These are phyloP conservation scores for Lepus timidus DNA, from an alignment of 2,113 vertebrate genomes.

Conservation along the genomic window DNA sequence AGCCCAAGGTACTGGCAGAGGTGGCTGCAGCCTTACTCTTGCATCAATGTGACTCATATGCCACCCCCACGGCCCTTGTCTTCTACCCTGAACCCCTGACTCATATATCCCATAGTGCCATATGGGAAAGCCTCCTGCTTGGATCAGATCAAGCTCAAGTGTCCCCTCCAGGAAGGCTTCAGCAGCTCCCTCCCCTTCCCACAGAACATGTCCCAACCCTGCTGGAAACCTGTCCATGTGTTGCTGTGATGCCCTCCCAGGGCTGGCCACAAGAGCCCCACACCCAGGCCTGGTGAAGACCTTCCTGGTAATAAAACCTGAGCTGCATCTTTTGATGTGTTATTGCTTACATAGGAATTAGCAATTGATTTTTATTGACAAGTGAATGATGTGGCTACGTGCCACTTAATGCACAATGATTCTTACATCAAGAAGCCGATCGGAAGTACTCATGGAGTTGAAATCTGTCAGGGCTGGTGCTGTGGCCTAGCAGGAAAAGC, in stretches of 20 bases:
- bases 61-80: background rate
- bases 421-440: background rate
- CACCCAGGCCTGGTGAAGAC: background rate
- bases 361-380: background rate
- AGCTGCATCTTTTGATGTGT: background rate
- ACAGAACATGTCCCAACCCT: background rate
- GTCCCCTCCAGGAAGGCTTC: background rate
- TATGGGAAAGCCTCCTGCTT: background rate
- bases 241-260: too few relatives aligned
- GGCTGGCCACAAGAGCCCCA: background rate
- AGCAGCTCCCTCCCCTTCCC: too few relatives aligned
- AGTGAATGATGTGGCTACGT: background rate
- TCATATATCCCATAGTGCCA: rapidly evolving
- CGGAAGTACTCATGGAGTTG: background rate
- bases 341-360: background rate
- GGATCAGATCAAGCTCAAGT: background rate
- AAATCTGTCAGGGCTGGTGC: background rate
- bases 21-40: background rate
- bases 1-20: background rate
- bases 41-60: rapidly evolving
- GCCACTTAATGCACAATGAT: background rate
- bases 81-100: background rate
- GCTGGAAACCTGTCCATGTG: rapidly evolving
- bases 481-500: too few relatives aligned
- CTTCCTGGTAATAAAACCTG: background rate